A percentile compares a stretch with the other conserved stretches of the same genome.
These are phyloP conservation scores for Saimiri boliviensis DNA, from an alignment of 2,113 vertebrate species.

Conservation along the genomic window DNA sequence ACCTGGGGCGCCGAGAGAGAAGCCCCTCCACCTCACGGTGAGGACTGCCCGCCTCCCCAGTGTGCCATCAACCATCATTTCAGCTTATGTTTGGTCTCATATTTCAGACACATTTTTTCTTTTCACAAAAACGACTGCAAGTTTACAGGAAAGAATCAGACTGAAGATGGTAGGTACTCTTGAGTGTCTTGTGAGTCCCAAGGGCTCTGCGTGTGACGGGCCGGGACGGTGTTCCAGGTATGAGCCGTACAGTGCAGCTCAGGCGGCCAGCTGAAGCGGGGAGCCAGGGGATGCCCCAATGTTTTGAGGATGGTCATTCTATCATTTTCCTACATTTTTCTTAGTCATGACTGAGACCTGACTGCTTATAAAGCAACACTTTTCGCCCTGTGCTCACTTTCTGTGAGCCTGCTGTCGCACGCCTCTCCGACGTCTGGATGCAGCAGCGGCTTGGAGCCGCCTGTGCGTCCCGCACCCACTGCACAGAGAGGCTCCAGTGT, in stretches of 20 bases:
- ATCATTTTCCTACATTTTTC: background rate
- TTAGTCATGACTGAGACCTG: background rate
- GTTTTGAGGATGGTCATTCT: no score
- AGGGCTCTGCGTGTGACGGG: no score
- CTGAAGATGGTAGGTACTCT: accelerated
- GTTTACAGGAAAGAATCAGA: background rate
- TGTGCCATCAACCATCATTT: accelerated
- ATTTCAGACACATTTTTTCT: background rate
- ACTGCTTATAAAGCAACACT: background rate
- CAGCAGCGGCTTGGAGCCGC: background rate
- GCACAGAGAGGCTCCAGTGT: background rate
- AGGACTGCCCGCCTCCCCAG: accelerated
- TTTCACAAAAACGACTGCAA: background rate
- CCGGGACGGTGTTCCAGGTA: accelerated
- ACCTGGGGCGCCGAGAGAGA: accelerated
- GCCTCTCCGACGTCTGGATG: no score
- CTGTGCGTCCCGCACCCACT: background rate
- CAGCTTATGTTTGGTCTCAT: background rate
- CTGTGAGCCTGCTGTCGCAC: background rate
- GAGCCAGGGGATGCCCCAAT: accelerated
- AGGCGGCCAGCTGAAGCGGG: background rate
- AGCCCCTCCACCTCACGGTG: accelerated
- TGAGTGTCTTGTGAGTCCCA: background rate
- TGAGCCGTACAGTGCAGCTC: accelerated
- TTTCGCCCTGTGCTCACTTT: background rate